These are phyloP conservation scores for Lucifuga dentata DNA, from an alignment of 2,113 vertebrate genomes.

Conservation along the genomic window DNA sequence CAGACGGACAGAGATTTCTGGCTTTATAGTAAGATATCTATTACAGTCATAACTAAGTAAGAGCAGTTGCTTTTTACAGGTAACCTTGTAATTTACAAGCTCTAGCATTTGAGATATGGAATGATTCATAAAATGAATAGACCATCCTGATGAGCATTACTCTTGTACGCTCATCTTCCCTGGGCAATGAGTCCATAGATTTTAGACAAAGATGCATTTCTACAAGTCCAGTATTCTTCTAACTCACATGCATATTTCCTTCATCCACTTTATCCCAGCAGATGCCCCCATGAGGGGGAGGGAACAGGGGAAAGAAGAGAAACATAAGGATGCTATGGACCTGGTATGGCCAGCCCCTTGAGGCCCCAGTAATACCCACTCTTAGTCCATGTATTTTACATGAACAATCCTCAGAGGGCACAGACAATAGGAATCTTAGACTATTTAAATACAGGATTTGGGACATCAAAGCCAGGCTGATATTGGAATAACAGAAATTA, in stretches of 20 bases:
- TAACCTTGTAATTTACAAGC: constrained; percentile 49
- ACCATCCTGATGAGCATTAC: constrained; percentile 17
- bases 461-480: constrained; percentile 96
- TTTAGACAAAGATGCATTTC: constrained; percentile 68
- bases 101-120: constrained; percentile 28
- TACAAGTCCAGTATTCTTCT: constrained; percentile 55
- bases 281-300: constrained; percentile 41
- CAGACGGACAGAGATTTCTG: too few species aligned
- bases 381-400: constrained; percentile 96
- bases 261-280: constrained; percentile 53
- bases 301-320: constrained; percentile 40
- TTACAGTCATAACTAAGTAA: constrained; percentile 3
- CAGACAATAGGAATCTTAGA: constrained; percentile 93
- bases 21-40: too few species aligned
- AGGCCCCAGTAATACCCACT: constrained; percentile 93
- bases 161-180: constrained; percentile 30
- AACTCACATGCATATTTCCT: constrained; percentile 49
- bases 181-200: constrained; percentile 44
- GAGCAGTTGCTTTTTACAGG: constrained; percentile 16
- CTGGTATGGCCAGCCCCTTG: constrained; percentile 93
- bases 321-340: constrained; percentile 66
- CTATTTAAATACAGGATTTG: constrained; percentile 99
- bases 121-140: constrained; percentile 35
- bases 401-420: constrained; percentile 94
- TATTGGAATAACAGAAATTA: constrained; percentile 99